These are phyloP conservation scores for Acrossocheilus fasciatus DNA, from an alignment of 2,797 vertebrate species.

Conservation along the genomic window DNA sequence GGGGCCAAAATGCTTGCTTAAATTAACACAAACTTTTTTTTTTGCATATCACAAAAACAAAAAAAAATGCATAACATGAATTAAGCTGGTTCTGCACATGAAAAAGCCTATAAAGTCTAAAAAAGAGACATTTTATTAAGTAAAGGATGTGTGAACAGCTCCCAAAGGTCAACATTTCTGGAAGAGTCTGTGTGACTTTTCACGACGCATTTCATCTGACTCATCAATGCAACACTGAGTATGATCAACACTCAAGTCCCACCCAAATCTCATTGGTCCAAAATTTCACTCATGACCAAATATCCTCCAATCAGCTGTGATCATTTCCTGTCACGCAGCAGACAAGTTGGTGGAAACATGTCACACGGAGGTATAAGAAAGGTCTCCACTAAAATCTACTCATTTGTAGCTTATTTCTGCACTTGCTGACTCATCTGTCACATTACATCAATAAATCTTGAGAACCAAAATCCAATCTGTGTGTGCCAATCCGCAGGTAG, in stretches of 20 bases:
- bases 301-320: not conserved
- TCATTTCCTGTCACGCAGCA: not conserved
- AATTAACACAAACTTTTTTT: not conserved
- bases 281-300: not conserved
- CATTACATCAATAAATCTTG: not conserved
- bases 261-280: not conserved
- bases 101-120: not conserved
- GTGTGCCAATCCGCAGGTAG: not conserved
- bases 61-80: not conserved
- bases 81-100: not conserved
- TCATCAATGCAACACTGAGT: constrained; percentile 12
- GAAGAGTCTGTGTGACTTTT: constrained; percentile 46
- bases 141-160: not conserved
- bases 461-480: too few relatives aligned
- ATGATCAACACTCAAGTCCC: not conserved
- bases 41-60: too few relatives aligned
- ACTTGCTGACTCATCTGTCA: not conserved
- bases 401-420: constrained; percentile 2
- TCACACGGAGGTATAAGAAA: not conserved
- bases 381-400: not conserved
- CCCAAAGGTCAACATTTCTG: constrained; percentile 42
- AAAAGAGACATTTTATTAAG: not conserved
- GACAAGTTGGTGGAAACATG: not conserved
- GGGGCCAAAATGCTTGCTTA: not conserved
- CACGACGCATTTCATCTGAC: constrained; percentile 41